These are phyloP conservation scores for Drosophila affinis DNA, from an alignment of 2,888 invertebrate genomes.

Conservation along the genomic window DNA sequence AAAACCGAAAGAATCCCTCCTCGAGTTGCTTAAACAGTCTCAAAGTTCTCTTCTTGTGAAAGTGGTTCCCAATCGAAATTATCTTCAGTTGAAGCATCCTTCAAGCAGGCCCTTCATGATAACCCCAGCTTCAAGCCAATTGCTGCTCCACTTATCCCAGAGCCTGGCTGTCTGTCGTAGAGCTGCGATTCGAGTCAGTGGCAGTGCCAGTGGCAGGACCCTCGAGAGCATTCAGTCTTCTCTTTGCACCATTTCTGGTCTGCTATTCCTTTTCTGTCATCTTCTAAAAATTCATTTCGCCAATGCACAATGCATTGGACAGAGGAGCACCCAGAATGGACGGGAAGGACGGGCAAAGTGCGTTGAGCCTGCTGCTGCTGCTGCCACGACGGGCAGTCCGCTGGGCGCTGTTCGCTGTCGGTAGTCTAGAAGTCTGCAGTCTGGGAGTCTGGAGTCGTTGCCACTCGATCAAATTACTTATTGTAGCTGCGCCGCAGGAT, in stretches of 20 bases:
- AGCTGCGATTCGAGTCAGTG: constrained; percentile 11
- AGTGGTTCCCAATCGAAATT: constrained; percentile 9
- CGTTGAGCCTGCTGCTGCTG: neutral
- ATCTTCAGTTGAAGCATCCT: constrained; percentile 11
- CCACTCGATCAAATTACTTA: constrained; percentile 78
- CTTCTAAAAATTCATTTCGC: constrained; percentile 65
- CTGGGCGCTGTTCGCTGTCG: constrained; percentile 1
- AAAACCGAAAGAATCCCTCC: neutral
- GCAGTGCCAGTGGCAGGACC: neutral
- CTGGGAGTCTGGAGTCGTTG: constrained; percentile 3
- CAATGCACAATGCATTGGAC: constrained; percentile 54
- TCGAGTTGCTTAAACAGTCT: neutral
- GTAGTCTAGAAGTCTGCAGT: neutral
- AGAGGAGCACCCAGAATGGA: constrained; percentile 15
- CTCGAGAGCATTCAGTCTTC: constrained; percentile 14
- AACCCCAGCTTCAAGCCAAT: constrained; percentile 4
- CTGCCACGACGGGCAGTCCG: neutral
- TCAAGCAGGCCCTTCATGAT: neutral
- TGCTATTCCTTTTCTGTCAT: neutral
- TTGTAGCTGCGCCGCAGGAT: constrained; percentile 75
- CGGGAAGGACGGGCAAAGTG: constrained; percentile 1
- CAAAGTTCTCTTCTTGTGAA: too few relatives aligned
- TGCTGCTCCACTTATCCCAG: neutral
- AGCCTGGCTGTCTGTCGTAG: neutral
- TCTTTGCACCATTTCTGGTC: neutral